phyloP scores from a whole-genome alignment of 2,888 invertebrate species.

The Nomada lathburiana region DNA sequence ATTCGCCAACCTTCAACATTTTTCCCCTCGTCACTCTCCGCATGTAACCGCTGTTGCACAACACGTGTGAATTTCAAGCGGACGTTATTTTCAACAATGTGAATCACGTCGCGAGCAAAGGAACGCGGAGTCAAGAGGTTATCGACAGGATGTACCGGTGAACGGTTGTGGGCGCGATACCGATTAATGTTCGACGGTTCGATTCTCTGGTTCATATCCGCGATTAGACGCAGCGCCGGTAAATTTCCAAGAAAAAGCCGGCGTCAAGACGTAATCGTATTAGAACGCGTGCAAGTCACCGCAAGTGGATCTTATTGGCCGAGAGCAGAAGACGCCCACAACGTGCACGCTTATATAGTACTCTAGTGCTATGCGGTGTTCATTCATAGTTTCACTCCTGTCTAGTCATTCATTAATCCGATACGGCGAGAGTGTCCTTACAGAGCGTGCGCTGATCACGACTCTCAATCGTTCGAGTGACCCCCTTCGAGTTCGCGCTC shows the following conservation, averaged over 20 bases:
- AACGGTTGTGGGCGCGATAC: slow-evolving; percentile 19
- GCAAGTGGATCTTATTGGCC: slow-evolving; percentile 75
- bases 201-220: background rate
- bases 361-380: slow-evolving; percentile 78
- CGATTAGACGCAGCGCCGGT: slow-evolving; percentile 22
- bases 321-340: slow-evolving; percentile 80
- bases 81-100: background rate
- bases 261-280: slow-evolving; percentile 65
- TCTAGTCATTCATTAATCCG: slow-evolving; percentile 81
- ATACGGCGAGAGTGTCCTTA: slow-evolving; percentile 75
- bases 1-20: too few species aligned
- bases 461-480: slow-evolving; percentile 71
- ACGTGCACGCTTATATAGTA: slow-evolving; percentile 80
- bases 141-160: background rate
- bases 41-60: too few species aligned
- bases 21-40: too few species aligned
- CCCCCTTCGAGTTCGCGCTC: slow-evolving; percentile 65
- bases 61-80: background rate
- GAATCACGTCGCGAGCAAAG: slow-evolving; percentile 4
- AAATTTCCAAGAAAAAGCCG: slow-evolving; percentile 72
- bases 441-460: slow-evolving; percentile 69
- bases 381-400: slow-evolving; percentile 82
- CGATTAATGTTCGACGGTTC: background rate
- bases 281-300: slow-evolving; percentile 65
- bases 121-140: background rate